Conservation (phyloP, 2,888 invertebrate species). For the Chydorus sphaericus region DNA sequence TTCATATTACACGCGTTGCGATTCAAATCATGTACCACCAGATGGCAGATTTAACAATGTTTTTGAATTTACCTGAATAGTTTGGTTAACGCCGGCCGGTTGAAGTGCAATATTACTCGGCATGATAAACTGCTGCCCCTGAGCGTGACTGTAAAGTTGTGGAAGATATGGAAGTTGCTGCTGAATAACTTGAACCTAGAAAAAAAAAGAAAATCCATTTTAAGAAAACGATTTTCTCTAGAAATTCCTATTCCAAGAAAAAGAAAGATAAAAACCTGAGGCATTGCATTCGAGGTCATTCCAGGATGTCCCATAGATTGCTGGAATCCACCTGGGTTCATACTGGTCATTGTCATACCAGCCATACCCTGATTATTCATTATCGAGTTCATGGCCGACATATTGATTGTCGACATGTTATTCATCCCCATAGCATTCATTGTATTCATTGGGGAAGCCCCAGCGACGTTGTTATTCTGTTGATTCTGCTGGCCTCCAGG, state of each 20-base stretch:
- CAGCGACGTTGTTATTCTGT: neutral
- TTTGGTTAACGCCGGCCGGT: slow-evolving; percentile 54
- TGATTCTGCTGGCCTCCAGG: slow-evolving; percentile 1
- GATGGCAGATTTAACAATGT: neutral
- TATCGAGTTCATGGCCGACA: slow-evolving; percentile 5
- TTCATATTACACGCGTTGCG: neutral
- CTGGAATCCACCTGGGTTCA: slow-evolving; percentile 6
- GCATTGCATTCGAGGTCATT: neutral
- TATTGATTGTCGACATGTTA: neutral
- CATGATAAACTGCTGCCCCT: slow-evolving; percentile 59
- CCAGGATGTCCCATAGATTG: slow-evolving; percentile 13
- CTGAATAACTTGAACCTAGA: slow-evolving; percentile 64
- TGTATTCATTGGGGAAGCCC: slow-evolving; percentile 6
- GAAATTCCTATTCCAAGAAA: neutral
- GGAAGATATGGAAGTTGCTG: slow-evolving; percentile 63
- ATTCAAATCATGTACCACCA: neutral
- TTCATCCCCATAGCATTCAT: slow-evolving; percentile 9
- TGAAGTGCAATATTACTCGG: slow-evolving; percentile 62
- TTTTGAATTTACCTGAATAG: slow-evolving; percentile 46
- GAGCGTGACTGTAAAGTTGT: slow-evolving; percentile 57
- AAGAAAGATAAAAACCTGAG: neutral
- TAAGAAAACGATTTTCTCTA: neutral
- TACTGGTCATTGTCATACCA: slow-evolving; percentile 14
- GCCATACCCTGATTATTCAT: slow-evolving; percentile 14
- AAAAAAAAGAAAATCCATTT: neutral